These are phyloP conservation scores for Spinibarbus caldwelli DNA, from an alignment of 2,797 vertebrate genomes.

Conservation along the genomic window DNA sequence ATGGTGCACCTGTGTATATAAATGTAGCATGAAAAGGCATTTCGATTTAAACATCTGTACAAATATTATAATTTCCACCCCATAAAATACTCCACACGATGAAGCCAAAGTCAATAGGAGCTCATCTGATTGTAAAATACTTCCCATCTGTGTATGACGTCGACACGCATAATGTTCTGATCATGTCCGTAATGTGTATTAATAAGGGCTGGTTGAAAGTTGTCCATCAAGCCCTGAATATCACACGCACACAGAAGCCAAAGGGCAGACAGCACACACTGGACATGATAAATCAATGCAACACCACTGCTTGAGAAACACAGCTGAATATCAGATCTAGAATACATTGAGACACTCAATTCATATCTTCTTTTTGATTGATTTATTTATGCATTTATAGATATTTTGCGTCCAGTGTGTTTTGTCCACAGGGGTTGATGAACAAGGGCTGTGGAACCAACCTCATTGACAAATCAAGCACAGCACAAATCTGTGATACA, in stretches of 20 bases:
- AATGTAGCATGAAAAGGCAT: conserved; percentile 36
- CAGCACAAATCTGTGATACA: conserved; percentile 71
- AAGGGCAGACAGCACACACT: conserved; percentile 58
- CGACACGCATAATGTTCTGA: neutral
- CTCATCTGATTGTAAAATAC: conserved; percentile 28
- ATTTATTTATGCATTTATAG: conserved; percentile 36
- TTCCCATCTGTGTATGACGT: neutral
- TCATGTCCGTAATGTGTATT: neutral
- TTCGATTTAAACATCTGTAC: conserved; percentile 37
- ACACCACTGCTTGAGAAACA: conserved; percentile 62
- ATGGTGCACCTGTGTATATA: conserved; percentile 30
- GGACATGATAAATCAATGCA: conserved; percentile 47
- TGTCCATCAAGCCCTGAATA: conserved; percentile 40
- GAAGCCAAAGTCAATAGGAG: conserved; percentile 17
- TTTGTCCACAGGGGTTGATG: conserved; percentile 63
- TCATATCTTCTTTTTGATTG: conserved; percentile 53
- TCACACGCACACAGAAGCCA: neutral
- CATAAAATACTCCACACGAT: conserved; percentile 12
- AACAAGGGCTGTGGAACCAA: conserved; percentile 78
- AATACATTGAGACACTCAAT: conserved; percentile 68
- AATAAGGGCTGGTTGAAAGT: conserved; percentile 6
- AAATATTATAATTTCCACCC: conserved; percentile 1
- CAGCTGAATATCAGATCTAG: conserved; percentile 58
- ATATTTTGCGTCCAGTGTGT: conserved; percentile 58
- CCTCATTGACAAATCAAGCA: conserved; percentile 73